Base-by-base conservation (phyloP, 1,140 invertebrate species). In the Manduca sexta region DNA sequence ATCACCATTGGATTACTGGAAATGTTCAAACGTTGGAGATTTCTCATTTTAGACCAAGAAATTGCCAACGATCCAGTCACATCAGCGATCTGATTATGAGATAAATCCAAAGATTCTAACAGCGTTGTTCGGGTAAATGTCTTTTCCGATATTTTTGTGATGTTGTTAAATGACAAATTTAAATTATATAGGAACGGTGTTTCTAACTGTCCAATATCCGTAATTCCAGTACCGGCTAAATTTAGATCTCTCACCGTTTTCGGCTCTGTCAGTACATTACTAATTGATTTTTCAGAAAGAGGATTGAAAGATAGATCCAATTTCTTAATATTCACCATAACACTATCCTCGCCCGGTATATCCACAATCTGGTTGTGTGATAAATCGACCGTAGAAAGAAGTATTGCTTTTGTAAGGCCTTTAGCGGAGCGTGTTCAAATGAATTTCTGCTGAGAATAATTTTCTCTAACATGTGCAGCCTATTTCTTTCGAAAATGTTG, bases 271-370 rank as follows among this genome's bases (percentile, higher is more conserved):
- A 97, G 73, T 30, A 97, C 90, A 66, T 92, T 93, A 7, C 77
- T 86, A 2, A 97, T 87, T 0, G 95, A 90, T 54, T 92, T 90
- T 43, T 88, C 76, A 3, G 91, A 91, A 0, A 97, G 75, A 0
- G 94, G 93, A 88, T 97, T 97, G 54, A 91, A 93, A 1, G 94
- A 96, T 0, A 97, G 75, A 84, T 97, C 95, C 0, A 97, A 84
- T 49, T 91, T 89, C 72, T 97, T 97, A 1, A 97, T 92, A 69
- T 94, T 96, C 1, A 94, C 93, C 83, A 97, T 91, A 1, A 95
- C 92, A 64, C 92, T 93, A 29, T 95, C 92, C 70, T 97, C 95
- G 1, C 90, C 88, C 3, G 94, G 94, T 15, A 97, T 90, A 45
- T 93, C 91, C 12, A 87, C 84, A 13, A 97, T 89, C 54, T 91